A percentile compares a stretch with the other conserved stretches of the same genome.
Evolutionary conservation across 2,797 vertebrate species (phyloP).

Genomic region (Ataeniobius toweri): DNA sequence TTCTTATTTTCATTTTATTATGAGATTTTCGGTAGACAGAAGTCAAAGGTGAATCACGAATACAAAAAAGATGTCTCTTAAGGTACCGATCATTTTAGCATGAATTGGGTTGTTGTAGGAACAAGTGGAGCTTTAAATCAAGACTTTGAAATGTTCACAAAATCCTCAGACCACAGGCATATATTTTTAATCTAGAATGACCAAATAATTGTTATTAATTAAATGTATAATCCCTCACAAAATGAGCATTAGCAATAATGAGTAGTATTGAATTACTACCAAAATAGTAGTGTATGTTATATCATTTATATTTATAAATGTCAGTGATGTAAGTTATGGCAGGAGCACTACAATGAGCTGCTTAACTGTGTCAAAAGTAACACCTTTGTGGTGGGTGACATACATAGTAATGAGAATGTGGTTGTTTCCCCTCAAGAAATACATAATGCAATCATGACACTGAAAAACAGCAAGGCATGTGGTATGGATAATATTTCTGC

Average conservation of each 20-base stretch:
- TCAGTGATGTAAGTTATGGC: too few species aligned
- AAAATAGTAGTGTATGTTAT: not conserved
- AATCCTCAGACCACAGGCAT: not conserved
- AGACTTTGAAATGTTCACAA: not conserved
- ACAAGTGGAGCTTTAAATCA: not conserved
- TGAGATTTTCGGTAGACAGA: not conserved
- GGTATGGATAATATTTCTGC: too few species aligned
- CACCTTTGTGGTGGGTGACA: too few species aligned
- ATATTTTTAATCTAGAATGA: not conserved
- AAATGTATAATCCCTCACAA: not conserved
- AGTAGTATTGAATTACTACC: not conserved
- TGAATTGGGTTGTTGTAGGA: not conserved
- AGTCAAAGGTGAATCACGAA: not conserved
- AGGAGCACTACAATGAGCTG: too few species aligned
- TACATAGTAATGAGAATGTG: too few species aligned
- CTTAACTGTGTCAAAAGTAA: too few species aligned
- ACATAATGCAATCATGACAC: too few species aligned
- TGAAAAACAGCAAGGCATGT: too few species aligned
- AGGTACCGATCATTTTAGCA: not conserved
- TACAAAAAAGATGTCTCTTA: not conserved
- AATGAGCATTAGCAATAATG: not conserved
- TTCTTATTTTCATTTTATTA: not conserved
- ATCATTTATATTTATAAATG: not conserved
- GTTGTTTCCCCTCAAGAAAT: too few species aligned
- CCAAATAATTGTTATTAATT: not conserved